Conservation (phyloP, 37 sponge, comb jelly and placozoan genomes). For the Beroe forskalii region DNA sequence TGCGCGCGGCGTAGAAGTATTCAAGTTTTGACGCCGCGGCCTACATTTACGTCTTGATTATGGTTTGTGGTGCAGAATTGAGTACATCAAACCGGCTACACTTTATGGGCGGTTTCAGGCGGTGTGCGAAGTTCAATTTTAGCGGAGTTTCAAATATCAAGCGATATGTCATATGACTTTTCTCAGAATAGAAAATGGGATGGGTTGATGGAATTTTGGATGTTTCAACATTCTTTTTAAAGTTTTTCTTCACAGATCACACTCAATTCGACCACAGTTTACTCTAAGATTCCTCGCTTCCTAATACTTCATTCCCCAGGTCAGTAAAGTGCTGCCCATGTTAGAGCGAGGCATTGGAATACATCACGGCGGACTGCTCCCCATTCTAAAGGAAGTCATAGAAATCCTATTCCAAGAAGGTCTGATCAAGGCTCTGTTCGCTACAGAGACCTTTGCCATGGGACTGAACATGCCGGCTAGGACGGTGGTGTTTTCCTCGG, state of each 20-base stretch:
- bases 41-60: too few species aligned
- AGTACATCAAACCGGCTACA: too few species aligned
- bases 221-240: not conserved
- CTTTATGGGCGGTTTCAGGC: too few species aligned
- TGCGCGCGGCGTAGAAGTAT: not conserved
- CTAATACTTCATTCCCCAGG: slow-evolving; percentile 56
- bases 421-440: slow-evolving; percentile 95
- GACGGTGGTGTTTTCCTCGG: slow-evolving; percentile 92
- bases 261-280: too few species aligned
- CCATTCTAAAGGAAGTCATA: slow-evolving; percentile 94
- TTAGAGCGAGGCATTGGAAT: slow-evolving; percentile 96
- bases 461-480: slow-evolving; percentile 99
- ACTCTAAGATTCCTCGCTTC: too few species aligned
- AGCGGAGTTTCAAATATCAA: too few species aligned
- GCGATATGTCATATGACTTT: too few species aligned
- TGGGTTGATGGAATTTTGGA: not conserved
- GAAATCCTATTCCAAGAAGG: slow-evolving; percentile 97
- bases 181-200: too few species aligned
- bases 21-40: too few species aligned
- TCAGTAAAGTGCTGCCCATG: slow-evolving; percentile 91
- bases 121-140: too few species aligned
- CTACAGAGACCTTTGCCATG: slow-evolving; percentile 98
- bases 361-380: slow-evolving; percentile 96
- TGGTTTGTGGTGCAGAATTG: too few species aligned
- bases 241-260: too few species aligned